Conservation (phyloP, 2,797 vertebrate species). For the Glossophaga mutica region DNA sequence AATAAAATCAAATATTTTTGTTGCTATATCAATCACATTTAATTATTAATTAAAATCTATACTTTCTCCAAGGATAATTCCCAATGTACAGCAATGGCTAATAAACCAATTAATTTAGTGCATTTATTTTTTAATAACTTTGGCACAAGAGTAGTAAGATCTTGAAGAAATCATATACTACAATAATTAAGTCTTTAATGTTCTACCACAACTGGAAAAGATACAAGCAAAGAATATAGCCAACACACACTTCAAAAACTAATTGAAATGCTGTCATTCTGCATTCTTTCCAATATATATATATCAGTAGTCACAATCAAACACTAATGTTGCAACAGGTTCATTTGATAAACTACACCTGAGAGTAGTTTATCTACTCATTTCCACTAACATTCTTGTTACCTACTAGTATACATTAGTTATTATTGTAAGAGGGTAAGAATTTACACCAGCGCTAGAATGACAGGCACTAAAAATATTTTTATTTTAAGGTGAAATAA, state of each 20-base stretch:
- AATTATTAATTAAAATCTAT: not conserved
- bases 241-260: not conserved
- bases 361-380: not conserved
- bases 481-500: not conserved
- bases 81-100: not conserved
- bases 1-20: not conserved
- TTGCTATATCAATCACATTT: not conserved
- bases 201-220: not conserved
- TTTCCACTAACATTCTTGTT: not conserved
- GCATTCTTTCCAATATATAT: not conserved
- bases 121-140: not conserved
- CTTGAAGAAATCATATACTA: not conserved
- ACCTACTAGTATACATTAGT: not conserved
- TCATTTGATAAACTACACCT: not conserved
- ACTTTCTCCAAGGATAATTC: not conserved
- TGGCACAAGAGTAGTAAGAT: not conserved
- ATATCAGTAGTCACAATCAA: not conserved
- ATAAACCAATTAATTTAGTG: not conserved
- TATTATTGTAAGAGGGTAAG: not conserved
- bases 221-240: not conserved
- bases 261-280: not conserved
- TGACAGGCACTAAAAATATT: not conserved
- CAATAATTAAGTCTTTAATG: not conserved
- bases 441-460: not conserved
- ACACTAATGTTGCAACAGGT: not conserved